Base-by-base conservation (phyloP, 2,888 invertebrate genomes). In the Thera obeliscata region DNA sequence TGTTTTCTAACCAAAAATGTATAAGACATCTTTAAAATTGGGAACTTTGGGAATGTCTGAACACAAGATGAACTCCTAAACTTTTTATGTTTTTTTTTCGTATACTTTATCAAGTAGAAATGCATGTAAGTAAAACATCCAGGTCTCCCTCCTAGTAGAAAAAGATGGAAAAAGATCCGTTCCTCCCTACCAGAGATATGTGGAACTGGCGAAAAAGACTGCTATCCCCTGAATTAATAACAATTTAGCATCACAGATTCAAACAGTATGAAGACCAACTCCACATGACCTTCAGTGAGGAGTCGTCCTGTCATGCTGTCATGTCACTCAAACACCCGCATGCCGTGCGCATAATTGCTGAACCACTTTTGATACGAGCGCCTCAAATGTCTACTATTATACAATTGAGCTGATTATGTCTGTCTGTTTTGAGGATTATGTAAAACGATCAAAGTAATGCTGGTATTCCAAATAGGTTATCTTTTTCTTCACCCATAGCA, bases 251-350 rank as follows among this genome's bases (percentile, higher is more conserved):
- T 46, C 0, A 9, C 8, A 46, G 43, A 46, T 46, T 46, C 48
- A 3, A 48, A 2, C 22, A 11, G 22, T 50, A 22, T 22, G 12
- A 41, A 41, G 41, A 62, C 22, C 22, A 7, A 38, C 55, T 59
- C 41, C 7, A 48, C 55, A 43, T 61, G 61, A 54, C 57, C 57
- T 66, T 61, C 43, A 49, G 43, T 33, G 33, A 52, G 61, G 43
- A 57, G 57, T 50, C 49, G 22, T 6, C 57, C 66, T 66, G 66
- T 66, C 66, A 66, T 2, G 6, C 48, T 36, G 56, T 56, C 54
- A 54, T 56, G 60, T 60, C 61, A 61, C 48, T 66, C 66, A 66
- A 61, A 56, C 41, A 61, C 66, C 66, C 61, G 66, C 61, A 66
- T 66, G 54, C 35, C 66, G 61, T 61, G 66, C 61, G 33, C 52